These are phyloP conservation scores for Aegithalos caudatus DNA, from an alignment of 2,113 vertebrate genomes.

Conservation along the genomic window DNA sequence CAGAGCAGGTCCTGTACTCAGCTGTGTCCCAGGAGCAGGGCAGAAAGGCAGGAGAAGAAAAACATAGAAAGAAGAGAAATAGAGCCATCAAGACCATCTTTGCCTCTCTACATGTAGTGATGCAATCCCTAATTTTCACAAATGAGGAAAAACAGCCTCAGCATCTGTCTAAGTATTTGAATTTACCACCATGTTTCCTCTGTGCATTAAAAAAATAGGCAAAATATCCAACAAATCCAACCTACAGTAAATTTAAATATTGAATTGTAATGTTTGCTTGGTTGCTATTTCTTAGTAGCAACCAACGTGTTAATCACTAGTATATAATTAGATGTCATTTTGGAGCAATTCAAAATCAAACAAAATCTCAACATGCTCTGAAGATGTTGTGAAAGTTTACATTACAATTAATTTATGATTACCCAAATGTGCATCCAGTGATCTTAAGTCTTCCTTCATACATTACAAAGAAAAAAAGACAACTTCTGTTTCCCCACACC, in stretches of 20 bases:
- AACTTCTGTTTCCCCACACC: conserved; percentile 9
- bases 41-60: neutral
- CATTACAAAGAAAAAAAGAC: conserved; percentile 34
- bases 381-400: conserved; percentile 64
- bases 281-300: conserved; percentile 62
- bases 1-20: neutral
- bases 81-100: neutral
- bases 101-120: neutral
- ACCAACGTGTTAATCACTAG: conserved; percentile 62
- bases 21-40: accelerated
- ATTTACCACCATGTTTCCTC: conserved; percentile 28
- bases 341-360: conserved; percentile 69
- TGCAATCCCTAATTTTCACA: conserved; percentile 21
- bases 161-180: neutral
- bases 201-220: neutral
- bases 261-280: conserved; percentile 42
- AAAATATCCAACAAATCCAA: conserved; percentile 16
- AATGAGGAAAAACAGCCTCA: neutral
- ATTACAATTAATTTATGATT: conserved; percentile 69
- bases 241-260: conserved; percentile 39
- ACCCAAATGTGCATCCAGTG: conserved; percentile 52
- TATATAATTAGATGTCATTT: conserved; percentile 69
- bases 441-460: conserved; percentile 44
- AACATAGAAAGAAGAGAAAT: neutral
- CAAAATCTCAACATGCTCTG: conserved; percentile 61